These are phyloP conservation scores for Pogonomyrmex barbatus DNA, from an alignment of 1,140 invertebrate genomes.

Conservation along the genomic window DNA sequence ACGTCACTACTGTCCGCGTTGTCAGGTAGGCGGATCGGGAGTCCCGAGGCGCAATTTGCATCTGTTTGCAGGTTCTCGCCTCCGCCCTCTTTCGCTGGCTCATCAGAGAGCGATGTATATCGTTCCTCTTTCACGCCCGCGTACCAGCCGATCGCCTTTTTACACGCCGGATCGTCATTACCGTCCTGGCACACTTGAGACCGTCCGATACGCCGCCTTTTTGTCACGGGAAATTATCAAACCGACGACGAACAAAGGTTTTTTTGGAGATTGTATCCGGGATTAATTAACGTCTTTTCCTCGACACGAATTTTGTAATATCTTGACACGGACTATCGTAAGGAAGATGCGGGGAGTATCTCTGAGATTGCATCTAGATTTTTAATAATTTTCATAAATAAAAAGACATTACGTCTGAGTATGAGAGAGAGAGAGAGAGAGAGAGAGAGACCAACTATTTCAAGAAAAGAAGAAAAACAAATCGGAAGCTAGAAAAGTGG, in stretches of 20 bases:
- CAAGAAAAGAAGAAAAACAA: not conserved
- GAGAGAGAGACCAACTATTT: not conserved
- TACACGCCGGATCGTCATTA: slow-evolving; percentile 57
- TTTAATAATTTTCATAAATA: not conserved
- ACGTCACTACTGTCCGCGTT: slow-evolving; percentile 54
- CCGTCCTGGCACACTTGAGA: slow-evolving; percentile 34
- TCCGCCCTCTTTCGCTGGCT: slow-evolving; percentile 71
- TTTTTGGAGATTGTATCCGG: slow-evolving; percentile 8
- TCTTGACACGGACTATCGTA: not conserved
- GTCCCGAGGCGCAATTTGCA: slow-evolving; percentile 67
- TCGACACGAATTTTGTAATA: not conserved
- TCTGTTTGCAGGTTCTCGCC: slow-evolving; percentile 70
- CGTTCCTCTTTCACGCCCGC: slow-evolving; percentile 69
- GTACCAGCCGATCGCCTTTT: slow-evolving; percentile 49
- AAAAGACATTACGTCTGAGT: not conserved
- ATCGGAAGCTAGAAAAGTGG: not conserved
- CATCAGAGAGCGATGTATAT: slow-evolving; percentile 70
- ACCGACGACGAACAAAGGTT: slow-evolving; percentile 19
- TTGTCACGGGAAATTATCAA: slow-evolving; percentile 44
- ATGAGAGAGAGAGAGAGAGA: not conserved
- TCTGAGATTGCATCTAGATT: not conserved
- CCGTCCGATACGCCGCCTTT: slow-evolving; percentile 47
- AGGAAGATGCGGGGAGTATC: too few species aligned
- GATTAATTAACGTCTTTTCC: slow-evolving; percentile 11
- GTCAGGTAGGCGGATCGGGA: slow-evolving; percentile 70